Evolutionary conservation across 2,888 invertebrate species (phyloP).

Genomic region (Stratiomys singularior): DNA sequence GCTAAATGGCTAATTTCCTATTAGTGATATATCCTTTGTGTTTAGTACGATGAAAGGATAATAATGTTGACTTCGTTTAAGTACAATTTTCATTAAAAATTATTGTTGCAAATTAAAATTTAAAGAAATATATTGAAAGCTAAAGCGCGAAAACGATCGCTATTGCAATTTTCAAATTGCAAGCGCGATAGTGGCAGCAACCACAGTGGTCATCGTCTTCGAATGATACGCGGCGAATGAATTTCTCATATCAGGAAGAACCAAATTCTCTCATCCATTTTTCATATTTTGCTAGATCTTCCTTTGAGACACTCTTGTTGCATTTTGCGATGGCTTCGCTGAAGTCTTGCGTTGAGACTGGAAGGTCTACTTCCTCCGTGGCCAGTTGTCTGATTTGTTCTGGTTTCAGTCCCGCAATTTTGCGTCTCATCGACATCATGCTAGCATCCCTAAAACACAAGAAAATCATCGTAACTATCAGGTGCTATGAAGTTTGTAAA

Average conservation of each 20-base stretch:
- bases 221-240: neutral
- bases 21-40: neutral
- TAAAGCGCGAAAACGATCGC: slow-evolving; percentile 14
- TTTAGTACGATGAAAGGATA: slow-evolving; percentile 20
- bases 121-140: neutral
- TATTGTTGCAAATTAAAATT: neutral
- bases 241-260: slow-evolving; percentile 62
- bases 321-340: slow-evolving; percentile 92
- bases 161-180: slow-evolving; percentile 18
- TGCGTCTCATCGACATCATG: slow-evolving; percentile 98
- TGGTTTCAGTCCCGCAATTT: slow-evolving; percentile 91
- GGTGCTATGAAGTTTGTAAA: neutral
- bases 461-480: slow-evolving; percentile 2
- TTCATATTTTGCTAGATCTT: slow-evolving; percentile 94
- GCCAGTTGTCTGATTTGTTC: slow-evolving; percentile 94
- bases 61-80: slow-evolving; percentile 3
- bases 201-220: slow-evolving; percentile 4
- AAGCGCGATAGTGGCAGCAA: neutral
- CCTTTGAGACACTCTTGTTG: slow-evolving; percentile 94
- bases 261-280: slow-evolving; percentile 99
- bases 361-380: slow-evolving; percentile 93
- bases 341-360: slow-evolving; percentile 93
- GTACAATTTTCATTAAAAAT: neutral
- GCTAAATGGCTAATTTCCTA: neutral
- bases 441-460: slow-evolving; percentile 84